phyloP scores from a whole-genome alignment of 23 tunicate species.

The Trididemnum clinides region DNA sequence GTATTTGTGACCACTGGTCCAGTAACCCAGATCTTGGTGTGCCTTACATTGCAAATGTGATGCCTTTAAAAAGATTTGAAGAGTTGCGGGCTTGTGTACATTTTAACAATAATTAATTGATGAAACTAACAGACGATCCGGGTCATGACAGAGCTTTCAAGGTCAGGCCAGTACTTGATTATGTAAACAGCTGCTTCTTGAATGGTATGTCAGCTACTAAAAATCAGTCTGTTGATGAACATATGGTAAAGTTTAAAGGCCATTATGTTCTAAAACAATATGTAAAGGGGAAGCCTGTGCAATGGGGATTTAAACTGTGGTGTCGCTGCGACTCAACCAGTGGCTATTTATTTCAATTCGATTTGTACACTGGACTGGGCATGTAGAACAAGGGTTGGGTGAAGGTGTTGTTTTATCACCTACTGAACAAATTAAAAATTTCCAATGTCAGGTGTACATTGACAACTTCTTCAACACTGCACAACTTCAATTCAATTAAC shows the following conservation, averaged over 20 bases:
- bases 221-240: slow-evolving; percentile 9
- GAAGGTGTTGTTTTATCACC: too few relatives aligned
- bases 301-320: slow-evolving; percentile 21
- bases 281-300: slow-evolving; percentile 13
- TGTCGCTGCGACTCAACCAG: slow-evolving; percentile 4
- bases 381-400: not conserved
- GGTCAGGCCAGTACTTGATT: slow-evolving; percentile 3
- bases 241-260: slow-evolving; percentile 7
- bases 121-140: not conserved
- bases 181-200: not conserved
- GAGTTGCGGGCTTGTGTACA: not conserved
- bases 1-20: slow-evolving; percentile 1
- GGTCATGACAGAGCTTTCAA: slow-evolving; percentile 7
- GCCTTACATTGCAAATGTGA: slow-evolving; percentile 1
- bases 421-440: not conserved
- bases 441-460: not conserved
- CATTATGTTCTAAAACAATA: too few relatives aligned
- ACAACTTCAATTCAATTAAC: not conserved
- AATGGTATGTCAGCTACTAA: not conserved
- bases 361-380: not conserved
- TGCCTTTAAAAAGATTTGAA: slow-evolving; percentile 17
- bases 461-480: too few relatives aligned
- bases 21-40: slow-evolving; percentile 15
- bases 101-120: not conserved
- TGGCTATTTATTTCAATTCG: not conserved